Base-by-base conservation (phyloP, 2,113 vertebrate genomes). In the Albula goreensis region DNA sequence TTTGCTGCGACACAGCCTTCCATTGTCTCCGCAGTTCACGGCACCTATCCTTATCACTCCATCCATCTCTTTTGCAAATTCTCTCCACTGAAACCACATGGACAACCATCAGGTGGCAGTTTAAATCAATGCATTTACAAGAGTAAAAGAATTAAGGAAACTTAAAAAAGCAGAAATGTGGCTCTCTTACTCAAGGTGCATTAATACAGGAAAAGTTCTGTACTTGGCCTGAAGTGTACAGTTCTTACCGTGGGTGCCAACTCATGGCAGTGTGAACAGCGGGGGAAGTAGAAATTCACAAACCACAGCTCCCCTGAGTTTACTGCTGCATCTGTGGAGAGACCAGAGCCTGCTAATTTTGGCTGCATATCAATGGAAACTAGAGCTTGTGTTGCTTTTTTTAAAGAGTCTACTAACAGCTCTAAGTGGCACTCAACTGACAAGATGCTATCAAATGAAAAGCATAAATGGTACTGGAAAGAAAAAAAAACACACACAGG, bases 301-400 rank as follows among this genome's bases (percentile, higher is more conserved):
- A 99, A 99, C 98, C 98, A 99, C 86, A 99, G 93, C 87, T 99
- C 98, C 91, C 98, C 98, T 5, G 98, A 99, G 88, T 96, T 97
- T 86, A 99, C 95, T 80, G 98, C 98, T 81, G 97, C 97, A 92
- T 97, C 97, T 97, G 87, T 81, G 87, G 17, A 31, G 83, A 83
- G n/a, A 87, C 4, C 4, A 9, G 3, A 1, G 19, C 60, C 60
- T 22, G 60, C 60, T 66, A 41, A 41, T 41, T 41, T 41, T 41
- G 31, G 31, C 31, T 41, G 31, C 31, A 41, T 41, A 41, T 41
- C 31, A 41, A 41, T 41, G 0, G 31, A 41, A 41, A 41, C 31
- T 41, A 41, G 31, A 41, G 31, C 31, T 41, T 41, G 31, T 41
- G 31, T 41, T 41, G 31, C 31, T 41, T 41, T 41, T 41, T 41